Base-by-base conservation (phyloP, 2,888 invertebrate genomes). In the Theristus sp. region DNA sequence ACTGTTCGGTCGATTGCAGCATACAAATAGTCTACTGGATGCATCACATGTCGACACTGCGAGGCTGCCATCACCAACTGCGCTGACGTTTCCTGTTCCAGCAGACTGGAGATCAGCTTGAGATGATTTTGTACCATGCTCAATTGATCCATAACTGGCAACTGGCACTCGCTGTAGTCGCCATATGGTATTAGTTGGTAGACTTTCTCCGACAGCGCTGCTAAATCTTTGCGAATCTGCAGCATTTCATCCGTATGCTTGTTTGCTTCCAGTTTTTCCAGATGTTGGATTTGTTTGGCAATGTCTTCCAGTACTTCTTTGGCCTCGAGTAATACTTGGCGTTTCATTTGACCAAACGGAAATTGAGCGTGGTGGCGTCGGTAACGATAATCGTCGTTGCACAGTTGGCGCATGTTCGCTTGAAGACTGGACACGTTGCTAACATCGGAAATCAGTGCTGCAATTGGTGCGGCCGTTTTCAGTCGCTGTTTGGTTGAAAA, bases 191-290 rank as follows among this genome's bases (percentile, higher is more conserved):
- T 70, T 46, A 76, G 66, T 58, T 75, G 71, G 68, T 76, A 79
- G 68, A 77, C 79, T 61, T 78, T 75, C 67, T 76, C 78, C 57
- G 77, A 76, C 56, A 78, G 66, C 47, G 74, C 71, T 66, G 62
- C 57, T 64, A 63, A 46, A 0, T 58, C 49, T 1, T 60, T 59
- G n/a, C 46, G 52, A 0, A 60, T 60, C n/a, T 62, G 58, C 1
- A 60, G 46, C 31, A 64, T 62, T 28, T 61, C 28, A 29, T 64
- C 56, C 26, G 63, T 60, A 10, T 49, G 10, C 49, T 3, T 28
- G 10, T 25, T 6, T n/a, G 10, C 24, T 49, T 49, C 6, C 20
- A 26, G 25, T 20, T 47, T 25, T 22, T 30, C 31, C 49, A 46
- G 58, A 22, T 58, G 6, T 17, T 22, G 17, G 58, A 58, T 54